Percentiles rank a stretch among this genome's conserved stretches.
phyloP scores from a whole-genome alignment of 2,797 vertebrate species.

The Strix occidentalis region DNA sequence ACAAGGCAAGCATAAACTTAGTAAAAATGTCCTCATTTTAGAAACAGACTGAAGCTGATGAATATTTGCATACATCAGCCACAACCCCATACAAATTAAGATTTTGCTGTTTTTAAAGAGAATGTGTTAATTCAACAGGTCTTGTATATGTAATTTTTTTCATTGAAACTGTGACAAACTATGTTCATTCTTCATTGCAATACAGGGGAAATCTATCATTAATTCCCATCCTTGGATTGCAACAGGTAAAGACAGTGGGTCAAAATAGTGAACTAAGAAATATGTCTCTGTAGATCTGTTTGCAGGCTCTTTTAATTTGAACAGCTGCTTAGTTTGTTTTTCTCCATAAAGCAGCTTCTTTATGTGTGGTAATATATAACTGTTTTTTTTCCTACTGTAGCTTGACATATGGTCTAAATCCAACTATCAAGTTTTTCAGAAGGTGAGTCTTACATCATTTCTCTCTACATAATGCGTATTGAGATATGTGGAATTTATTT shows the following conservation, averaged over 20 bases:
- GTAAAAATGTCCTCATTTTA: constrained; percentile 45
- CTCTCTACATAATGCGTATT: background rate
- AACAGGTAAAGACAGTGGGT: background rate
- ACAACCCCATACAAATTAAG: constrained; percentile 50
- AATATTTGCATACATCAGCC: constrained; percentile 61
- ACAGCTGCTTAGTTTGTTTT: background rate
- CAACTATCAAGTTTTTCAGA: constrained; percentile 94
- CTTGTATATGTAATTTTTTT: background rate
- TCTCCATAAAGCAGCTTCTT: background rate
- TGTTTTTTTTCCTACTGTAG: constrained; percentile 56
- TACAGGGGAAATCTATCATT: background rate
- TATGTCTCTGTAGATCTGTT: background rate
- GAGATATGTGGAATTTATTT: background rate
- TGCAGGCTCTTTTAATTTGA: background rate
- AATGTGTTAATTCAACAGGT: constrained; percentile 7
- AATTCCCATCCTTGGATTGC: background rate
- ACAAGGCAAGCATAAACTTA: constrained; percentile 23
- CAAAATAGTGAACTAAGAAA: background rate
- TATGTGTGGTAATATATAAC: background rate
- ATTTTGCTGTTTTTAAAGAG: constrained; percentile 41
- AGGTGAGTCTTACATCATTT: constrained; percentile 77
- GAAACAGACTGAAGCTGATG: constrained; percentile 32
- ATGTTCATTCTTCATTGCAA: background rate
- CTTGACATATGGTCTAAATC: constrained; percentile 96
- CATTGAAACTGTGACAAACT: constrained; percentile 28